A percentile compares a stretch with the other conserved stretches of the same genome.
Conservation (phyloP, 2,113 vertebrate genomes). For the Ammodytes dubius region DNA sequence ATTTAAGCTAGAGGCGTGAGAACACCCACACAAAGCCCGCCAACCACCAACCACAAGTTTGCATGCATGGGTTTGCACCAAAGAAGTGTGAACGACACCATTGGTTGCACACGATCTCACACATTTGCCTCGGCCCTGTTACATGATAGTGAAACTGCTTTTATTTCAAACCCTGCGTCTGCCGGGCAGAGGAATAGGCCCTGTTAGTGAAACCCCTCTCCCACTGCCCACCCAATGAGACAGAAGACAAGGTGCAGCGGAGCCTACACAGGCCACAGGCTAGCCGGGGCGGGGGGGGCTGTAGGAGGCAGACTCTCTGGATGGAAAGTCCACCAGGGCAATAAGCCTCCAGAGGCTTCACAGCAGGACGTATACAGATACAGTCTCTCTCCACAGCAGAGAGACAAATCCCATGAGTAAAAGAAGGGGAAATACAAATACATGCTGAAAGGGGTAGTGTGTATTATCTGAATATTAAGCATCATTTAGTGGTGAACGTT, state of each 20-base stretch:
- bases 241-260: constrained; percentile 66
- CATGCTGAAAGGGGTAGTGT: too few relatives aligned
- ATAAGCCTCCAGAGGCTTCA: constrained; percentile 58
- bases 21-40: constrained; percentile 46
- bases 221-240: constrained; percentile 33
- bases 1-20: constrained; percentile 39
- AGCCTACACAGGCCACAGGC: constrained; percentile 55
- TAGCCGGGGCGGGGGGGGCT: constrained; percentile 35
- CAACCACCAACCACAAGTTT: constrained; percentile 65
- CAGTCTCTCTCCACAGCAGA: background rate
- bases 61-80: constrained; percentile 56
- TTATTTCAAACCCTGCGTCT: constrained; percentile 42
- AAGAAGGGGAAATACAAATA: too few relatives aligned
- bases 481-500: too few relatives aligned
- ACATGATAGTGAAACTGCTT: constrained; percentile 52
- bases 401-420: too few relatives aligned
- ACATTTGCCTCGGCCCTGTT: constrained; percentile 58
- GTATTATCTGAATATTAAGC: too few relatives aligned
- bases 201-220: background rate
- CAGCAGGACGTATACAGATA: constrained; percentile 43
- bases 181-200: constrained; percentile 49
- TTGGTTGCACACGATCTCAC: constrained; percentile 46
- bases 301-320: constrained; percentile 22
- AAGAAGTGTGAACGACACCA: constrained; percentile 62
- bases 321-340: constrained; percentile 65